Percentiles rank a stretch among this genome's conserved stretches.
phyloP scores from a whole-genome alignment of 2,888 invertebrate species.

The Pycnomerus fuliginosus region DNA sequence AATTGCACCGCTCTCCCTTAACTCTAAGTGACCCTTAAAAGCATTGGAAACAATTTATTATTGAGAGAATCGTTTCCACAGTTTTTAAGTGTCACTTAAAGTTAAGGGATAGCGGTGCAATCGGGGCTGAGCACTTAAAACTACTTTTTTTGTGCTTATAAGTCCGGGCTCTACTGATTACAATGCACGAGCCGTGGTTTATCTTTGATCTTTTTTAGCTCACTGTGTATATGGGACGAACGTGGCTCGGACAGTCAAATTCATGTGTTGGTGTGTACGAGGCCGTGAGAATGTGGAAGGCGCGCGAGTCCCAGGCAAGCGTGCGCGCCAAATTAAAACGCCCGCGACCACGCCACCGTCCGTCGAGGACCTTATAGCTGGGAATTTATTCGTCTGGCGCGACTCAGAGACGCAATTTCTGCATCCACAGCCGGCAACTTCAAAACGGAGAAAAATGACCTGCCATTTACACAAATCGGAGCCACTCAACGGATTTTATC shows the following conservation, averaged over 20 bases:
- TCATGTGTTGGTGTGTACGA: slow-evolving; percentile 33
- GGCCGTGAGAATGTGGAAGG: slow-evolving; percentile 46
- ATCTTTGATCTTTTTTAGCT: too few species aligned
- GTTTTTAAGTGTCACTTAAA: too few species aligned
- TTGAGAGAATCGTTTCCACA: too few species aligned
- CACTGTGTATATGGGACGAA: slow-evolving; percentile 7
- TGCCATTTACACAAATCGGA: background rate
- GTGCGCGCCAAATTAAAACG: slow-evolving; percentile 31
- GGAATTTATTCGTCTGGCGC: background rate
- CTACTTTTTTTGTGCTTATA: too few species aligned
- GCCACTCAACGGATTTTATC: background rate
- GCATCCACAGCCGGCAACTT: background rate
- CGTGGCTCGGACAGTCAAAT: slow-evolving; percentile 19
- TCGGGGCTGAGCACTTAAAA: too few species aligned
- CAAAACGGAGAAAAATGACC: too few species aligned
- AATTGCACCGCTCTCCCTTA: too few species aligned
- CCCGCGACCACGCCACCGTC: slow-evolving; percentile 29
- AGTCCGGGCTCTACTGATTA: too few species aligned
- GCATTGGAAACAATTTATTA: too few species aligned
- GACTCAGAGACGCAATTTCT: background rate
- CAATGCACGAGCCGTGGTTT: too few species aligned
- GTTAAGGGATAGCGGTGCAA: too few species aligned
- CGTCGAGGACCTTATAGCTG: slow-evolving; percentile 5
- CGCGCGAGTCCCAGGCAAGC: slow-evolving; percentile 43
- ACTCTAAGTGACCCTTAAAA: too few species aligned